Conservation (phyloP, 2,797 vertebrate genomes). For the Cuniculus paca region DNA sequence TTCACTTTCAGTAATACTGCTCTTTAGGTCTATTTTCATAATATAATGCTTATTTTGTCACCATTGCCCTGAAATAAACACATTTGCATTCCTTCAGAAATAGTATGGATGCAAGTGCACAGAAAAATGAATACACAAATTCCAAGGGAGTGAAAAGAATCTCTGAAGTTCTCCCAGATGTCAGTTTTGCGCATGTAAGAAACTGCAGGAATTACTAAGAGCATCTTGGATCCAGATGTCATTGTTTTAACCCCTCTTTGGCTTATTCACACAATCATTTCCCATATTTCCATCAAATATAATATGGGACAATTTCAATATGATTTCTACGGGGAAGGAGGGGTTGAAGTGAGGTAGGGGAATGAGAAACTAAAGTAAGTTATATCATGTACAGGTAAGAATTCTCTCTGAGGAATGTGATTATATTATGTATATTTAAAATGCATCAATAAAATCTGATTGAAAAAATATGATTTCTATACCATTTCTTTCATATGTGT, state of each 20-base stretch:
- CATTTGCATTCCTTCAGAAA: neutral
- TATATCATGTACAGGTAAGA: neutral
- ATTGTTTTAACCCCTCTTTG: neutral
- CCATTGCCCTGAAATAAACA: slow-evolving; percentile 2
- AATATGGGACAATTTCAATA: neutral
- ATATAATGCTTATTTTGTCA: neutral
- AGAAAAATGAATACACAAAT: neutral
- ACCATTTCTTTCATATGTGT: neutral
- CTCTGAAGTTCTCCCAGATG: slow-evolving; percentile 33
- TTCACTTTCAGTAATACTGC: slow-evolving; percentile 1
- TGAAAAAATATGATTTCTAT: neutral
- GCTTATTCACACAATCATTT: slow-evolving; percentile 3
- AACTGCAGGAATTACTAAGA: neutral
- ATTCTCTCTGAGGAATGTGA: neutral
- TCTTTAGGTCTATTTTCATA: slow-evolving; percentile 25
- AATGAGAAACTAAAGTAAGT: neutral
- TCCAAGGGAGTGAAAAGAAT: neutral
- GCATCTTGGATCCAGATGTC: neutral
- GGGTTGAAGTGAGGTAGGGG: neutral
- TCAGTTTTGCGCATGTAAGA: neutral
- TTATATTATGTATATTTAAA: neutral
- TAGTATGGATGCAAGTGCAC: neutral
- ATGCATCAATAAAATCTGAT: neutral
- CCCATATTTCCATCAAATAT: slow-evolving; percentile 41
- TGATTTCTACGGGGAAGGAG: neutral